Base-by-base conservation (phyloP, 2,113 vertebrate genomes). In the Paracanthobrama guichenoti region DNA sequence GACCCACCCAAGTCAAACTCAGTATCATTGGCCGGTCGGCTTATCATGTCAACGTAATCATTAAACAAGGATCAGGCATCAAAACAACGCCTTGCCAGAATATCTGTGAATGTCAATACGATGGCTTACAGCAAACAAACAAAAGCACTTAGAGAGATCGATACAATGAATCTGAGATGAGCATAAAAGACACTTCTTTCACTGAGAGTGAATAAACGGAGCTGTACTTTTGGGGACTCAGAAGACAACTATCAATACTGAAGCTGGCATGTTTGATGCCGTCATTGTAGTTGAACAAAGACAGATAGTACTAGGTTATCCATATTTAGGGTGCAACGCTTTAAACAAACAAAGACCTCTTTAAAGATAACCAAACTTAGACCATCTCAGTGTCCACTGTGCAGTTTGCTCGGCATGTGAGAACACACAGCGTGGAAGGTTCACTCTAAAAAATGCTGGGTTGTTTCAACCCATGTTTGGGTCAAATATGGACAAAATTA, bases 61-160 rank as follows among this genome's bases (percentile, higher is more conserved):
- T 78, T 86, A 67, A 83, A 42, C 57, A 71, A 79, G 86, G 71
- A 75, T 79, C 83, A 67, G 80, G 26, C 73, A 48, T 44, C 69
- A 46, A 79, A 82, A 85, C 74, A 87, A 79, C n/a, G 31, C 53
- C 46, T 84, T 85, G 84, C 71, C 44, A 44, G 81, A 74, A 62
- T 42, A 44, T 18, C 44, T 42, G 28, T 55, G 46, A 83, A 73
- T 64, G 80, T 90, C 85, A 80, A 88, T 90, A 85, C 13, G 71
- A 64, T 81, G 64, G 79, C 82, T 85, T 82, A 83, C 71, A 80
- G 59, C 31, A 82, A 84, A 86, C 44, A 42, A 85, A 88, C 76
- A 88, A 78, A 86, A 89, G 81, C 82, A 86, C 82, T 42, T 26
- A 66, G 60, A 62, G 48, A 55, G 69, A 89, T 88, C 85, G 42